phyloP scores from a whole-genome alignment of 1,140 invertebrate genomes.

The Batillaria attramentaria region DNA sequence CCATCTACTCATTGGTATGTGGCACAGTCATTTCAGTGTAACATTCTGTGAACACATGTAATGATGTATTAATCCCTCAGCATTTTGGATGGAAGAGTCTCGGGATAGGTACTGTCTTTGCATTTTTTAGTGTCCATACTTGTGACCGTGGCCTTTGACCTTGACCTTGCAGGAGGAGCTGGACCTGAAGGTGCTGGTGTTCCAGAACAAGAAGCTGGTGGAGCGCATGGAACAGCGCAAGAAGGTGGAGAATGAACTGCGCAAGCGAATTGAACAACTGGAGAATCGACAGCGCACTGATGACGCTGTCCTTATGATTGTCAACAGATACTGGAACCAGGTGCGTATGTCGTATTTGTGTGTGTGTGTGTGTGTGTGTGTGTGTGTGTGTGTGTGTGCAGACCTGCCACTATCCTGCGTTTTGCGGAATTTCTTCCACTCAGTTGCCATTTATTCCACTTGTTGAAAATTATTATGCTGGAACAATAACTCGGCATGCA shows the following conservation, averaged over 20 bases:
- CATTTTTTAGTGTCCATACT: not conserved
- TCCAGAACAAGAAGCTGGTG: conserved; percentile 96
- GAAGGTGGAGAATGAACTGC: conserved; percentile 89
- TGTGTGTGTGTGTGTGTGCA: not conserved
- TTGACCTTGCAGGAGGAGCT: conserved; percentile 83
- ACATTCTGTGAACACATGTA: not conserved
- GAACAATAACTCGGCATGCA: not conserved
- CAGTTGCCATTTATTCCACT: too few species aligned
- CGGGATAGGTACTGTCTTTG: not conserved
- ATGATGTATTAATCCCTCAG: not conserved
- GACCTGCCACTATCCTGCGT: too few species aligned
- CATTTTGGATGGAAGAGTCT: not conserved
- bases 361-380: not conserved
- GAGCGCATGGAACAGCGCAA: conserved; percentile 91
- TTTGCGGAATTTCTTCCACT: too few species aligned
- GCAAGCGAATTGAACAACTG: conserved; percentile 94
- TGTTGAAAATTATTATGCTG: too few species aligned
- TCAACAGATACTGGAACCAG: conserved; percentile 96
- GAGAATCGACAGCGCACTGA: conserved; percentile 98
- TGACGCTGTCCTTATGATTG: conserved; percentile 97
- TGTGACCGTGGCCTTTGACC: not conserved
- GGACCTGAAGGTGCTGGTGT: conserved; percentile 96
- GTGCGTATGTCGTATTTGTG: conserved; percentile 45
- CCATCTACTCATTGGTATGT: conserved; percentile 85
- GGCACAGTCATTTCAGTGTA: not conserved